Evolutionary conservation across 2,888 invertebrate species (phyloP), one percentile per base, ranked within the genome.

Genomic region (Habrosyne pyritoides): DNA sequence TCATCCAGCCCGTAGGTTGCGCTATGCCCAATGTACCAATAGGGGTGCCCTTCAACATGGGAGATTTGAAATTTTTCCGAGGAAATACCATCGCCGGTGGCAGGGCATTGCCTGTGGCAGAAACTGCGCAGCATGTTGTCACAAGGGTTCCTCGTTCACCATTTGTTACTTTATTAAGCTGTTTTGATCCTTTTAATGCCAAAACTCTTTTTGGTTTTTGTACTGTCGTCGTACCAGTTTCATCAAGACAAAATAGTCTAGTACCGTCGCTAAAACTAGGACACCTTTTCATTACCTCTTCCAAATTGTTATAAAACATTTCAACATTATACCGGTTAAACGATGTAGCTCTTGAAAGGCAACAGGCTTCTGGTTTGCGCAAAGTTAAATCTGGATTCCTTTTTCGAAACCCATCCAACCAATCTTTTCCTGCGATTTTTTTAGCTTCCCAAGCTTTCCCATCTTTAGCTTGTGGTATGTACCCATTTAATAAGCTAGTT

Each of bases 31-130:
- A 61, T 42, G 77, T 75, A 46, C 79, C 79, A 52, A 73, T 55
- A 54, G 80, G 81, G 49, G 80, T 81, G 60, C 74, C 76, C 56
- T 64, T 66, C 21, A 79, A 56, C 76, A 81, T 79, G 48, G 65
- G 60, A 18, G 60, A 48, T 55, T 79, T 70, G 54, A 71, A 79
- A 33, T 75, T 59, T 48, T 67, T 69, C 49, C 77, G 61, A 4
- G 79, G 77, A 58, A 82, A 83, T 22, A 83, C 65, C 63, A 80
- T 72, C 52, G 57, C 72, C 51, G 80, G 78, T 14, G 77, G 73
- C 42, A 77, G 33, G 14, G 58, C 53, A 21, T 54, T 59, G 33
- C 73, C 75, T 54, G 66, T 60, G 21, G 80, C 80, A 53, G 61
- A 63, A 42, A 81, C 66, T 49, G 69, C 71, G 52, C 67, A 66